Evolutionary conservation across 1,140 invertebrate genomes (phyloP).

Genomic region (Ceratina calcarata): DNA sequence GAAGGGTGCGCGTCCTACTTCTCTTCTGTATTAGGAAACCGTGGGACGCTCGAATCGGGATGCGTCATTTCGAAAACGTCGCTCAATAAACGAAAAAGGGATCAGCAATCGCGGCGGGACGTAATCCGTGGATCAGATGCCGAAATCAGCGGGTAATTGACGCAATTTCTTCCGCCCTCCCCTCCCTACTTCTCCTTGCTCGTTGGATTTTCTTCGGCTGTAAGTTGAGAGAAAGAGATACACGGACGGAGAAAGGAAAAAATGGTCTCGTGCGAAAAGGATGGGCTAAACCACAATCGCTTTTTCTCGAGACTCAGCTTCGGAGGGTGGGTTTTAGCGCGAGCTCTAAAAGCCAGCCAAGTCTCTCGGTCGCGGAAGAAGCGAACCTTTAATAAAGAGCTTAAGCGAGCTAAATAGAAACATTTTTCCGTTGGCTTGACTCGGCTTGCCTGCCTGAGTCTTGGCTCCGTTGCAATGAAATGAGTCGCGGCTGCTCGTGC

Average conservation of each 20-base stretch:
- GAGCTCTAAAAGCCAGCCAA: constrained; percentile 55
- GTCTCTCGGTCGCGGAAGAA: constrained; percentile 54
- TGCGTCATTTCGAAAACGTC: constrained; percentile 58
- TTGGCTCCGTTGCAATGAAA: constrained; percentile 71
- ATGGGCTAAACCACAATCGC: constrained; percentile 62
- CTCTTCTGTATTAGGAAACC: not conserved
- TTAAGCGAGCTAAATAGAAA: constrained; percentile 78
- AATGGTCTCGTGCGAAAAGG: not conserved
- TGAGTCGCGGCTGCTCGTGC: constrained; percentile 73
- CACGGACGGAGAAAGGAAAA: constrained; percentile 25
- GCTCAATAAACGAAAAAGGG: constrained; percentile 73
- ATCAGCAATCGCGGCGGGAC: constrained; percentile 73
- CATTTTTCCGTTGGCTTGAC: constrained; percentile 74
- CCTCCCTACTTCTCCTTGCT: not conserved
- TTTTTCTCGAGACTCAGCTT: constrained; percentile 54
- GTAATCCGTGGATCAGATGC: constrained; percentile 75
- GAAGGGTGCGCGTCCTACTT: constrained; percentile 21
- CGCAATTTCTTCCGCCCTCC: constrained; percentile 73
- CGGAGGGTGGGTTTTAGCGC: constrained; percentile 33
- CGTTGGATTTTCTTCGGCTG: constrained; percentile 35
- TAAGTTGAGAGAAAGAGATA: constrained; percentile 18
- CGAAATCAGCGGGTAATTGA: constrained; percentile 80
- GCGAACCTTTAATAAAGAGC: constrained; percentile 76
- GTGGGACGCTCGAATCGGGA: constrained; percentile 28
- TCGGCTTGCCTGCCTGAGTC: constrained; percentile 58